Conservation (phyloP, 2,113 vertebrate species). For the Hydrochoerus hydrochaeris region DNA sequence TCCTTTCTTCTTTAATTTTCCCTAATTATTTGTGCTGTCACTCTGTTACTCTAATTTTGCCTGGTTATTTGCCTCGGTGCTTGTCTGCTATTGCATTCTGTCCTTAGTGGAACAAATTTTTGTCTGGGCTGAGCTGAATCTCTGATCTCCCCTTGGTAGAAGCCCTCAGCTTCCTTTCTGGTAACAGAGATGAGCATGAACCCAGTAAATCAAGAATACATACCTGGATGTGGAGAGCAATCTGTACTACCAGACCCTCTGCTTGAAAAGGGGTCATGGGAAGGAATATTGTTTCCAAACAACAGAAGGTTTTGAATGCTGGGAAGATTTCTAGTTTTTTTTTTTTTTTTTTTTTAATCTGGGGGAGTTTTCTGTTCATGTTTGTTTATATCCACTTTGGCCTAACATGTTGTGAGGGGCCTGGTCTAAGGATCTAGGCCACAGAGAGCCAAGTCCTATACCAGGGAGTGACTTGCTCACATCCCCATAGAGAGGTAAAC, state of each 20-base stretch:
- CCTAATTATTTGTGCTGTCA: background rate
- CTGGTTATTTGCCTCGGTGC: background rate
- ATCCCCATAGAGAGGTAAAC: background rate
- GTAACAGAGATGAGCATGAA: background rate
- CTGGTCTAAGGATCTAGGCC: background rate
- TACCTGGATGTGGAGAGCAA: background rate
- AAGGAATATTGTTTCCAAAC: too few relatives aligned
- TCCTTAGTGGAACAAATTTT: background rate
- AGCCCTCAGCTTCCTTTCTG: background rate
- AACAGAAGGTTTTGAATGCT: background rate
- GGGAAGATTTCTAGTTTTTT: background rate
- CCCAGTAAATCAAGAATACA: background rate
- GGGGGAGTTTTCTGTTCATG: background rate
- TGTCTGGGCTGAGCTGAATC: background rate
- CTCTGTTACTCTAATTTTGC: background rate
- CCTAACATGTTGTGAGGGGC: background rate
- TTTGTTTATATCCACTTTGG: background rate
- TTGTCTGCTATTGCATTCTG: background rate
- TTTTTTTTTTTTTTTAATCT: background rate
- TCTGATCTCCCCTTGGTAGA: background rate
- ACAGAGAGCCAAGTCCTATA: background rate
- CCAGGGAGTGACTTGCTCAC: background rate
- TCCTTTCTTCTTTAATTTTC: too few relatives aligned
- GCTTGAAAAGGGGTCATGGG: background rate
- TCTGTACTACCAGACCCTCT: rapidly evolving